Conservation (phyloP, 2,797 vertebrate genomes). For the Dromococcyx pavoninus region DNA sequence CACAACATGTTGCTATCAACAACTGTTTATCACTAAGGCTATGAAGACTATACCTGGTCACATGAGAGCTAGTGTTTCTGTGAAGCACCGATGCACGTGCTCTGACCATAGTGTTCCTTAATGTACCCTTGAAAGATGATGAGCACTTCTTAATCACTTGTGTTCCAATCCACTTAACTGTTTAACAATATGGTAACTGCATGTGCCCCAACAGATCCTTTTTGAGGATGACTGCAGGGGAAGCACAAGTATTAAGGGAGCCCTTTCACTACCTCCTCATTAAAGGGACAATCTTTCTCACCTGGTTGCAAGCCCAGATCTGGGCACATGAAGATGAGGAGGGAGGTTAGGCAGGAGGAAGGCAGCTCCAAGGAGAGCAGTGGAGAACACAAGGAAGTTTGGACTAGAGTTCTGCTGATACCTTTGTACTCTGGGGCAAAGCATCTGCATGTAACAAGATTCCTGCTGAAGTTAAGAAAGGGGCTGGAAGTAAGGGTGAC, state of each 20-base stretch:
- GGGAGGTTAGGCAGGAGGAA: not conserved
- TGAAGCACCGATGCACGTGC: not conserved
- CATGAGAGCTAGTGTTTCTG: not conserved
- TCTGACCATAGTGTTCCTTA: not conserved
- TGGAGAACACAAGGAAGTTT: not conserved
- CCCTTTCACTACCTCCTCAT: not conserved
- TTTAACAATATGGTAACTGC: not conserved
- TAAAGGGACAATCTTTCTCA: not conserved
- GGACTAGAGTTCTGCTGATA: not conserved
- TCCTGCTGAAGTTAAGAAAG: not conserved
- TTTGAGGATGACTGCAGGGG: not conserved
- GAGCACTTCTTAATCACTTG: not conserved
- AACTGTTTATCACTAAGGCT: not conserved
- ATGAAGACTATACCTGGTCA: not conserved
- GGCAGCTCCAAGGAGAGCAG: rapidly evolving
- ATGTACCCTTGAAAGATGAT: rapidly evolving
- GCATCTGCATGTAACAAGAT: not conserved
- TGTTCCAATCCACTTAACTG: not conserved
- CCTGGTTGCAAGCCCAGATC: not conserved
- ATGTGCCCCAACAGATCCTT: not conserved
- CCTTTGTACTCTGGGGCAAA: not conserved
- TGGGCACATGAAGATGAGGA: not conserved
- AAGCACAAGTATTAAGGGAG: not conserved
- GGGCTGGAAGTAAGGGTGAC: not conserved
- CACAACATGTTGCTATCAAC: rapidly evolving